phyloP scores from a whole-genome alignment of 2,888 invertebrate species.

The Allacma fusca region DNA sequence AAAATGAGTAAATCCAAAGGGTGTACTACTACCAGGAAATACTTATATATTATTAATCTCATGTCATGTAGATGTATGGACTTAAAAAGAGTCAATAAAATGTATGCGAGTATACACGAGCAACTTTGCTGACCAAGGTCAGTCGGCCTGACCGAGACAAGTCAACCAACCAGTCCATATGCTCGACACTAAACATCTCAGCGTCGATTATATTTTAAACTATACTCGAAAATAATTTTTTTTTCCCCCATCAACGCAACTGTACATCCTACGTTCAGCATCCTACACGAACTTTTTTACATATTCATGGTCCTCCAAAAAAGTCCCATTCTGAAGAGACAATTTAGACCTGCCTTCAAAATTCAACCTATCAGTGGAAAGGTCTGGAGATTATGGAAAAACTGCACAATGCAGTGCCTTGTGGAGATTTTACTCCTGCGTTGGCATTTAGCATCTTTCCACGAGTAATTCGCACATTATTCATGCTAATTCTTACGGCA shows the following conservation, averaged over 20 bases:
- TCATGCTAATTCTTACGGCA: neutral
- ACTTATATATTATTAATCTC: no score
- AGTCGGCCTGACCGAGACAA: neutral
- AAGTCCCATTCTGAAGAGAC: neutral
- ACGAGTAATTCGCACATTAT: neutral
- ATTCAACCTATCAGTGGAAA: neutral
- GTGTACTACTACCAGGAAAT: neutral
- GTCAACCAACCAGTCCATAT: neutral
- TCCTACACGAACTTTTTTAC: neutral
- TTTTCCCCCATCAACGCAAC: no score
- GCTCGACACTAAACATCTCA: neutral
- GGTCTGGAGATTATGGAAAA: neutral
- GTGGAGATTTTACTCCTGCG: no score
- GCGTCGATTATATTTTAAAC: no score
- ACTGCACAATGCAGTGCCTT: no score
- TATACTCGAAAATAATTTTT: no score
- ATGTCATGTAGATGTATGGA: no score
- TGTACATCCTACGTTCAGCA: neutral
- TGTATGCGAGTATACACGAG: neutral
- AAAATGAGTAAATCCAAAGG: neutral
- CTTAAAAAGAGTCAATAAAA: constrained; percentile 14
- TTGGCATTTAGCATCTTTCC: no score
- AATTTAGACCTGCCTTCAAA: constrained; percentile 4
- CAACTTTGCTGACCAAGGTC: constrained; percentile 18
- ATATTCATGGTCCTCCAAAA: neutral